Base-by-base conservation (phyloP, 2,888 invertebrate genomes). In the Enchytraeus crypticus region DNA sequence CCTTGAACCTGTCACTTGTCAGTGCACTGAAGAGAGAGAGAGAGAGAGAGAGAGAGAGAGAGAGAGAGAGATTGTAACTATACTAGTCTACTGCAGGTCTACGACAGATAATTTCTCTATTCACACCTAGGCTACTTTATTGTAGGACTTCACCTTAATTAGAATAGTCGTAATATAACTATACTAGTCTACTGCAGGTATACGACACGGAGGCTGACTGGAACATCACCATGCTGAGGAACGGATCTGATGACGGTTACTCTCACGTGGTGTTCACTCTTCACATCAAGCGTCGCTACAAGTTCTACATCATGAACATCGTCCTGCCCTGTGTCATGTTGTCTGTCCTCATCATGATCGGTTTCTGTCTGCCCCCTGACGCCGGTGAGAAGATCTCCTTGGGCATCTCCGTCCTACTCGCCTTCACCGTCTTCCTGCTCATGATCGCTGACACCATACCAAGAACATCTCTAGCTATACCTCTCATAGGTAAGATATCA, bases 221-320 rank as follows among this genome's bases (percentile, higher is more conserved):
- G 66, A 60, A 59, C 53, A 62, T 64, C 30, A 66, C 67, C 18
- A 53, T 61, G 29, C 55, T 67, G 49, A n/a, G 53, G n/a, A 62
- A 64, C 18, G 45, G 60, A 32, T 64, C 63, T 21, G 34, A 57
- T 1, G 60, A 57, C 47, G 66, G 64, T 2, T 66, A 66, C 58
- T 51, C 66, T 18, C 66, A 66, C 54, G 66, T 66, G 8, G 57
- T 66, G 8, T 66, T 66, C 51, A 63, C 63, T 11, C 61, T 66
- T 2, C 58, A 64, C 45, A 51, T 66, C 18, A 54, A 57, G 46
- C 55, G 66, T 21, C 43, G 66, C 8, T 55, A 59, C 54, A 64
- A 61, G 53, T 66, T 66, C 60, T 69, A 69, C 63, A 64, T 69
- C 51, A 68, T 69, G 67, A 69, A 69, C 66, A 69, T 69, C 53